Base-by-base conservation (phyloP, 2,113 vertebrate genomes). In the Neolamprologus longior region DNA sequence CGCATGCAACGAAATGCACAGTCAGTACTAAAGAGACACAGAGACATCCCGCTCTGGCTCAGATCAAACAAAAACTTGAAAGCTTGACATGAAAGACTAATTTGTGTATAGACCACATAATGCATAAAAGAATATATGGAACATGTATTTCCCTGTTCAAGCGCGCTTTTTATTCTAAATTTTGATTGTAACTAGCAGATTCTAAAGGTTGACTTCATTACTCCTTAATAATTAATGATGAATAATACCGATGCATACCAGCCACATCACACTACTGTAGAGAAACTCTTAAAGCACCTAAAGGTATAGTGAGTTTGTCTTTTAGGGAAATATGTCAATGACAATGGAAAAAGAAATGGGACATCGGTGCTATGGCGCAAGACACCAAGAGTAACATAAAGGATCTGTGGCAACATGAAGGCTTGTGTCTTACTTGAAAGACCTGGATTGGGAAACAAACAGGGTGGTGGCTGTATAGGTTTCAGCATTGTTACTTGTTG, bases 131-230 rank as follows among this genome's bases (percentile, higher is more conserved):
- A 90, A 58, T 81, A 66, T 58, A 76, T 50, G 26, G 54, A 58
- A 57, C 61, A 52, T 40, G 81, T 28, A 52, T 78, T 5, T 87
- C n/a, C 47, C 84, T 5, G 7, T 35, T 45, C 54, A 47, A 66
- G 45, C 7, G 4, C 8, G 28, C 1, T 80, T 78, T 88, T 86
- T 85, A 42, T 73, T 83, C 57, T 87, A 33, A 73, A 93, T 86
- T 85, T 76, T 45, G 68, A 71, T 53, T 80, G 42, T 57, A 9
- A 9, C 58, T 86, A 14, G 21, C 24, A 76, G 79, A 55, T 87
- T 71, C 63, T 14, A 85, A 80, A 86, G 50, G 57, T 35, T 42
- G 35, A 80, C 53, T 80, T 31, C 14, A 86, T 91, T 90, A 84
- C 9, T 90, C 31, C 14, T 26, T 78, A 89, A 91, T 68, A 68